Evolutionary conservation across 2,113 vertebrate species (phyloP).

Genomic region (Motacilla tschutschensis): DNA sequence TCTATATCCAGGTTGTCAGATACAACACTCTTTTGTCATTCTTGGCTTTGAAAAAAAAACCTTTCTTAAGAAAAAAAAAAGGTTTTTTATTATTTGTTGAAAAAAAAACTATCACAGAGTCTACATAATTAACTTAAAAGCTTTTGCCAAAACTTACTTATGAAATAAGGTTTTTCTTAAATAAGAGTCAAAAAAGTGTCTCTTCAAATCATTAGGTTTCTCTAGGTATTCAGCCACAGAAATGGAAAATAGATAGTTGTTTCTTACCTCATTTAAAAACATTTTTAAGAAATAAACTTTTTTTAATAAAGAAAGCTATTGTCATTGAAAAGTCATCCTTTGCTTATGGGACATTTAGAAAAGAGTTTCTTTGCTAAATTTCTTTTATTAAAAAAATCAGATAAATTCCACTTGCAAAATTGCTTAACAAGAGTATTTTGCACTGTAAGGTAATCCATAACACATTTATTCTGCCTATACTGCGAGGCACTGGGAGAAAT

Average conservation of each 20-base stretch:
- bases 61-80: neutral
- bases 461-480: neutral
- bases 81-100: neutral
- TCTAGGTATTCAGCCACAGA: neutral
- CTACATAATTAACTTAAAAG: neutral
- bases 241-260: neutral
- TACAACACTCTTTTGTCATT: neutral
- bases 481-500: neutral
- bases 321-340: neutral
- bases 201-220: neutral
- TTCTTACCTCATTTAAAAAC: neutral
- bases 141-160: neutral
- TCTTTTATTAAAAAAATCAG: neutral
- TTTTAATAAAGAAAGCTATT: neutral
- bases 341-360: neutral
- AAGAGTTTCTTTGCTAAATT: neutral
- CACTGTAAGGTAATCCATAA: neutral
- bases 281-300: neutral
- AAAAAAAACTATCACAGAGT: neutral
- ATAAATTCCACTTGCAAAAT: neutral
- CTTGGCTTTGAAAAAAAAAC: neutral
- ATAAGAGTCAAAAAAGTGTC: neutral
- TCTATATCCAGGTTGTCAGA: neutral
- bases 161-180: neutral
- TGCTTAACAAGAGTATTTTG: neutral